These are phyloP conservation scores for Pygoscelis adeliae DNA, from an alignment of 2,113 vertebrate species.

Conservation along the genomic window DNA sequence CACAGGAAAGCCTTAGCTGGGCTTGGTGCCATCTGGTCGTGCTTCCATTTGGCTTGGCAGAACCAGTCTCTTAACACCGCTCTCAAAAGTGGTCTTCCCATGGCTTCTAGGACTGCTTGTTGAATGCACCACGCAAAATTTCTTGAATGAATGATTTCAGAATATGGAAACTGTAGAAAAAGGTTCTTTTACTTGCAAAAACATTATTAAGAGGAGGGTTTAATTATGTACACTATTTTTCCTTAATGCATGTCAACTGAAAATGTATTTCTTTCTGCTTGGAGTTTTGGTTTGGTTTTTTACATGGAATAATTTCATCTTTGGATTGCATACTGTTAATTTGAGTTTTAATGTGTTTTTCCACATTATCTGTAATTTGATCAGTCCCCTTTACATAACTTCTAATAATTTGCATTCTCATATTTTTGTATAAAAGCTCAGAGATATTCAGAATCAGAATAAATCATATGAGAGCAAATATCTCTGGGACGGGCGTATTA, in stretches of 20 bases:
- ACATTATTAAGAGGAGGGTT: not conserved
- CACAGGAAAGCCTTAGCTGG: not conserved
- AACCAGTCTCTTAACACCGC: not conserved
- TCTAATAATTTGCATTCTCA: not conserved
- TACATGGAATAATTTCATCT: not conserved
- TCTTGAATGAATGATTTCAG: not conserved
- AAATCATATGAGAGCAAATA: not conserved
- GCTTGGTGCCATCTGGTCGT: not conserved
- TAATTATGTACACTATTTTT: not conserved
- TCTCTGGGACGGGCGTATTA: not conserved
- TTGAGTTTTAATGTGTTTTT: not conserved
- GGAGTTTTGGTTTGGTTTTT: not conserved
- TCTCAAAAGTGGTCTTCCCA: not conserved
- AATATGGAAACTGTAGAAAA: not conserved
- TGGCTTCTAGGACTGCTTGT: not conserved
- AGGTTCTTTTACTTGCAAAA: not conserved
- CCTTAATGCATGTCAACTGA: not conserved
- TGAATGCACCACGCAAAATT: not conserved
- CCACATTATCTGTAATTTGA: not conserved
- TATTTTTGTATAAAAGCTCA: not conserved
- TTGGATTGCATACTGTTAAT: not conserved
- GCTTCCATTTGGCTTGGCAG: not conserved
- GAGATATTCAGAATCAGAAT: not conserved
- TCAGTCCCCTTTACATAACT: not conserved
- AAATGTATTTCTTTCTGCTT: not conserved